phyloP scores from a whole-genome alignment of 2,113 vertebrate species.

The Chlamydotis undulata region DNA sequence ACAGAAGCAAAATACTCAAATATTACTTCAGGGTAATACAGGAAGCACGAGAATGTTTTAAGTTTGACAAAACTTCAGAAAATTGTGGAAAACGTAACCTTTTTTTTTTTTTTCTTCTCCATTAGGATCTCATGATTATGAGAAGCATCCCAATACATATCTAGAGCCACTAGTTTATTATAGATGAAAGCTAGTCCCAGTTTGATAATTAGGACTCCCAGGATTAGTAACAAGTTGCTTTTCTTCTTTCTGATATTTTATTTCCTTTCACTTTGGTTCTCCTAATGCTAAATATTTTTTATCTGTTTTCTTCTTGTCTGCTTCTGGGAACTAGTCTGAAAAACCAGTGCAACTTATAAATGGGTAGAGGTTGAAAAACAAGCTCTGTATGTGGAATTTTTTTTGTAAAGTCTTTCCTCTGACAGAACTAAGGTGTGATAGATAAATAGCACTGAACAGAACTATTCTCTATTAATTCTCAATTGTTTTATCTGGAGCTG shows the following conservation, averaged over 20 bases:
- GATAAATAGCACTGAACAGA: neutral
- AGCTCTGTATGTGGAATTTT: neutral
- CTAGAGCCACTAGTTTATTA: neutral
- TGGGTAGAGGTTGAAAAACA: neutral
- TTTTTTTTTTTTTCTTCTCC: neutral
- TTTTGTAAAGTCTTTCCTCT: neutral
- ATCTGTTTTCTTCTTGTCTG: neutral
- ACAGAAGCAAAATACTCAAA: neutral
- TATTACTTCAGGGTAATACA: neutral
- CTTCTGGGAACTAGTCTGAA: neutral
- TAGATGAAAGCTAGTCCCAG: neutral
- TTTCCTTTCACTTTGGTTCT: neutral
- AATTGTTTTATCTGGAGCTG: neutral
- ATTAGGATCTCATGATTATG: neutral
- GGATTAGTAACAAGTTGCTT: neutral
- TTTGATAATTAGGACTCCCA: neutral
- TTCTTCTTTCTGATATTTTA: neutral
- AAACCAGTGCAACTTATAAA: accelerated
- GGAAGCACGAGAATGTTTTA: neutral
- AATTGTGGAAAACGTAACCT: neutral
- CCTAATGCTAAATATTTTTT: neutral
- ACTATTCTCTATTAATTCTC: neutral
- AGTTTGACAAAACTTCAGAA: neutral
- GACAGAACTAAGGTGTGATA: neutral
- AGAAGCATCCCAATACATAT: neutral